Evolutionary conservation across 1,140 invertebrate species (phyloP).

Genomic region (Drosophila sp.): DNA sequence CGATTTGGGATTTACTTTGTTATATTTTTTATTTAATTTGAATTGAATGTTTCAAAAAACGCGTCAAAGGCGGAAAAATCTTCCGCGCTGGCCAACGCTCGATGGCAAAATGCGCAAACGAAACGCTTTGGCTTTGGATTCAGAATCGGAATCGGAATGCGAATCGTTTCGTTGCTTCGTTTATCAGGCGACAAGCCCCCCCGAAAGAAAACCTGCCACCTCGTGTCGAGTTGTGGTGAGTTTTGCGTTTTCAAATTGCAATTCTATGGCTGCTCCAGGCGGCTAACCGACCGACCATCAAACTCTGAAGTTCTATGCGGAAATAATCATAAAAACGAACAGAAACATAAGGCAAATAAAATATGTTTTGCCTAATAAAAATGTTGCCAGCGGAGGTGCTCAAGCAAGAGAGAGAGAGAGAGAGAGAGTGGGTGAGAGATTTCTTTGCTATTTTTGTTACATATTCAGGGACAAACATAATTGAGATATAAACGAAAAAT

Average conservation of each 20-base stretch:
- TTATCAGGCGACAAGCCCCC: constrained; percentile 46
- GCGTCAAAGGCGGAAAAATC: constrained; percentile 57
- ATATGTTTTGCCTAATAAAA: constrained; percentile 33
- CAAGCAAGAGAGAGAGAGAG: not conserved
- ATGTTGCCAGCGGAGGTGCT: not conserved
- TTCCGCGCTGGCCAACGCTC: constrained; percentile 76
- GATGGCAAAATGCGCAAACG: constrained; percentile 75
- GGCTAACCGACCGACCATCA: not conserved
- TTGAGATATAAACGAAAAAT: constrained; percentile 43
- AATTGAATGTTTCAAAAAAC: constrained; percentile 7
- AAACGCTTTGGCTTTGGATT: constrained; percentile 59
- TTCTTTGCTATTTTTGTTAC: constrained; percentile 16
- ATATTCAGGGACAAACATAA: constrained; percentile 41
- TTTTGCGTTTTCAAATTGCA: constrained; percentile 44
- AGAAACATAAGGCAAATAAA: constrained; percentile 39
- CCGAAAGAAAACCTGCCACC: constrained; percentile 1
- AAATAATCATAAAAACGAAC: constrained; percentile 35
- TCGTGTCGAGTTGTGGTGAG: constrained; percentile 44
- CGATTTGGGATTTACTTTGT: constrained; percentile 22
- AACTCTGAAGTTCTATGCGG: constrained; percentile 13
- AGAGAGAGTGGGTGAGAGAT: not conserved
- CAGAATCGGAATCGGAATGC: constrained; percentile 15
- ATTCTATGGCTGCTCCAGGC: constrained; percentile 53
- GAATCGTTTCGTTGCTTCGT: constrained; percentile 31
- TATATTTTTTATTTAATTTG: constrained; percentile 16